These are phyloP conservation scores for Alexandromys fortis DNA, from an alignment of 2,113 vertebrate genomes.

Conservation along the genomic window DNA sequence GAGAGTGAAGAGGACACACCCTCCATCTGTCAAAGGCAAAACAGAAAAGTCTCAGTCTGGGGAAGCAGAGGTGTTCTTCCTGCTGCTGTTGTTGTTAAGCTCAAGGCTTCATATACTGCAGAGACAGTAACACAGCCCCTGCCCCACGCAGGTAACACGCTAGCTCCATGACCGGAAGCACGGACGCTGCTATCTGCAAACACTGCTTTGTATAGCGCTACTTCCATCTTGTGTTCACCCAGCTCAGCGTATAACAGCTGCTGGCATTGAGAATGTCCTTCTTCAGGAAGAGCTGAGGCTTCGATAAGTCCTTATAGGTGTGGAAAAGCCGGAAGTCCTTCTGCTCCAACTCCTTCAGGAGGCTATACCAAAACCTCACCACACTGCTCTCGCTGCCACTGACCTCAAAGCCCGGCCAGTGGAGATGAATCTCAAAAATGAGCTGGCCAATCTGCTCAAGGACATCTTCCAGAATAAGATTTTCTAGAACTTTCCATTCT, in stretches of 20 bases:
- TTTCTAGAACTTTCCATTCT: constrained; percentile 98
- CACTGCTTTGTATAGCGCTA: constrained; percentile 54
- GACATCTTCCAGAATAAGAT: constrained; percentile 93
- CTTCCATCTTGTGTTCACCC: constrained; percentile 94
- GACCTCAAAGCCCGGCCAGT: constrained; percentile 98
- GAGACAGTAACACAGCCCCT: not conserved
- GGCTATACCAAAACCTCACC: constrained; percentile 97
- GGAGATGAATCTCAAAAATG: constrained; percentile 93
- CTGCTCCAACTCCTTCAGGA: constrained; percentile 93
- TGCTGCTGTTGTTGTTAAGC: not conserved
- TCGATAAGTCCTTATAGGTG: constrained; percentile 89
- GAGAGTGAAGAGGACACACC: not conserved
- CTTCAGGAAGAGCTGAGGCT: constrained; percentile 93
- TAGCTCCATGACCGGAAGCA: not conserved
- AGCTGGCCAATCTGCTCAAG: constrained; percentile 94
- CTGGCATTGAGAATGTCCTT: constrained; percentile 93
- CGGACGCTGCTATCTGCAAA: not conserved
- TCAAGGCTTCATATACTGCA: not conserved
- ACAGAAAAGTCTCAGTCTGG: not conserved
- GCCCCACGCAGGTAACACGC: not conserved
- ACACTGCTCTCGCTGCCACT: constrained; percentile 92
- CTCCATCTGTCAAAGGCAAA: not conserved
- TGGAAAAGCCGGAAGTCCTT: constrained; percentile 94
- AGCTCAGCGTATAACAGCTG: constrained; percentile 93
- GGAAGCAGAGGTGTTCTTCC: not conserved